Evolutionary conservation across 2,888 invertebrate species (phyloP), one percentile per base, ranked within the genome.

Genomic region (Argyresthia goedartella): DNA sequence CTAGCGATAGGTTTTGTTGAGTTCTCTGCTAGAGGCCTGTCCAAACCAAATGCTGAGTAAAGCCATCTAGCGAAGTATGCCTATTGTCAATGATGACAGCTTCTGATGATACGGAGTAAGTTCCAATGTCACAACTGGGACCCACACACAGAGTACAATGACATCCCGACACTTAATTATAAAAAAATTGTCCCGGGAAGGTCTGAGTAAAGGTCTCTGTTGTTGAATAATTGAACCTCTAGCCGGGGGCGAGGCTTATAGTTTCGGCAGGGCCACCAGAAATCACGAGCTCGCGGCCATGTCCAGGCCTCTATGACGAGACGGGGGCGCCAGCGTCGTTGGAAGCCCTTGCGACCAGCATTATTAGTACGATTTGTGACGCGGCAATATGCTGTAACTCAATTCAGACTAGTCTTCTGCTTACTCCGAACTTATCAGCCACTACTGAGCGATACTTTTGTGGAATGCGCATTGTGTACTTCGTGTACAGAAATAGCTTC

Each of bases 401-500:
- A 91, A 93, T 93, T 93, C 93, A 93, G 92, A 93, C 92, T 93
- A 92, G 81, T 92, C 91, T 92, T 88, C 81, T 66, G 84, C 89
- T 90, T 88, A 88, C 88, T 87, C 81, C 60, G 43, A 11, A 14
- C n/a, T 8, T 13, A n/a, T 15, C 48, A 48, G 13, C 35, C 34
- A 36, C 57, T 51, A 52, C 80, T 81, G 81, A 82, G 80, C 76
- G 69, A 67, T 13, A 48, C 36, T 9, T 36, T 11, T 43, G 4
- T 43, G 43, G 43, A n/a, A n/a, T n/a, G 13, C 43, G 43, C 13
- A 36, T 9, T 36, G 36, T 36, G n/a, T n/a, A n/a, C n/a, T n/a
- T n/a, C n/a, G n/a, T n/a, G n/a, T n/a, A n/a, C n/a, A n/a, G n/a
- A n/a, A n/a, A n/a, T n/a, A n/a, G n/a, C n/a, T n/a, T n/a, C n/a